These are phyloP conservation scores for Ctenodactylus gundi DNA, from an alignment of 2,113 vertebrate species.

Conservation along the genomic window DNA sequence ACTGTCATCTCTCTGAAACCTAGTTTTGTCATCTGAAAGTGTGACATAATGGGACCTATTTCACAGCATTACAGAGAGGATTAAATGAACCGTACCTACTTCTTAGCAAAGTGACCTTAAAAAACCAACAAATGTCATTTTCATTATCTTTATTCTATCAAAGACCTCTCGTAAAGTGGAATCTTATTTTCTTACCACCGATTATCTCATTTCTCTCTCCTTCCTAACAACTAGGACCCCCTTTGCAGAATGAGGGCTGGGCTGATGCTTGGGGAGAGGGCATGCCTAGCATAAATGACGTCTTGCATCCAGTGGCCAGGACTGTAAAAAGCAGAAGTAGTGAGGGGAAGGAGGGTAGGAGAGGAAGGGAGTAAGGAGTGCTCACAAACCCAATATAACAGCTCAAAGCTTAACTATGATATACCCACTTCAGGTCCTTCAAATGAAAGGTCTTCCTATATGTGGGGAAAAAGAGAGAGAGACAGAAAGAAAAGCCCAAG, in stretches of 20 bases:
- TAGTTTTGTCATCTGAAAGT: background rate
- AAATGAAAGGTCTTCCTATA: background rate
- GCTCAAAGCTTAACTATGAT: background rate
- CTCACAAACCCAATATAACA: background rate
- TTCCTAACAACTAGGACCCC: no score
- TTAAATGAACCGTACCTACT: background rate
- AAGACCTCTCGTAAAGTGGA: background rate
- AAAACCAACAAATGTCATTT: background rate
- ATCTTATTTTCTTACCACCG: background rate
- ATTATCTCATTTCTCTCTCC: constrained; percentile 10
- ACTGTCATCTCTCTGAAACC: background rate
- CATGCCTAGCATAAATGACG: background rate
- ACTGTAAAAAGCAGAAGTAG: background rate
- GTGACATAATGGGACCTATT: background rate
- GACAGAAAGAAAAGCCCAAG: background rate
- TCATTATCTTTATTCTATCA: constrained; percentile 8
- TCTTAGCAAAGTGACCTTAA: background rate
- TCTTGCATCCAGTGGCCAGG: background rate
- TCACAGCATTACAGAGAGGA: background rate
- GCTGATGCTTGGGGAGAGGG: no score
- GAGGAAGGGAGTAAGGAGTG: background rate
- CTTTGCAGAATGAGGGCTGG: no score
- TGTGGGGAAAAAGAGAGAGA: background rate
- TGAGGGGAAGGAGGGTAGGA: background rate
- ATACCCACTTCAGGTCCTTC: background rate